Base-by-base conservation (phyloP, 1,140 invertebrate species). In the Hylaeus volcanicus region DNA sequence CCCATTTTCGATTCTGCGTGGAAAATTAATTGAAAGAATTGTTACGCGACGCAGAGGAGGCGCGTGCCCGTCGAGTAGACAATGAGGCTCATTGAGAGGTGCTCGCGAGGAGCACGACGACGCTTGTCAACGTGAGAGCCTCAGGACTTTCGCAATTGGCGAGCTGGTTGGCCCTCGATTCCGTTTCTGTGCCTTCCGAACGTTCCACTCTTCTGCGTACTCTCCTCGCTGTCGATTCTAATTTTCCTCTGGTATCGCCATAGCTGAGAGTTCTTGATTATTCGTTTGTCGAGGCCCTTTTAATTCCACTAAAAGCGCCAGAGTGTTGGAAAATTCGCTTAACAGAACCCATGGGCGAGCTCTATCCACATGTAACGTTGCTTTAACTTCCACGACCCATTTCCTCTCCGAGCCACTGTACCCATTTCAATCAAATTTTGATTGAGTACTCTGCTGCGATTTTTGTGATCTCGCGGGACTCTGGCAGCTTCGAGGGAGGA, bases 121-220 rank as follows among this genome's bases (percentile, higher is more conserved):
- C 72, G 61, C 71, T 84, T 82, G 85, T 87, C 85, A 87, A 88
- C 85, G 79, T 87, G 79, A 85, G 83, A 87, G 86, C 70, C 58
- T 77, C 45, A 9, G 37, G 11, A 53, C 39, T 88, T 75, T 88
- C 83, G 83, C 72, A 88, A 88, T 87, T 61, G 37, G 12, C 9
- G 14, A 45, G 39, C 53, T 41, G 5, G 58, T 58, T 78, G 73
- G 9, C 41, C 73, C 83, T 77, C 78, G 66, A 75, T 68, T 53
- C 45, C 15, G 26, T 51, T 45, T 9, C 39, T 45, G 53, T 77
- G 26, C 26, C 26, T 71, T 58, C 45, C 2, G 14, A 26, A 26
- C 14, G 79, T 26, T 63, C 65, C 37, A 12, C 12, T 6, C 15
- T 65, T 41, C 8, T 4, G n/a, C 39, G 4, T 15, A n/a, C 26